Conservation (phyloP, 2,113 vertebrate genomes). For the Paramormyrops kingsleyae region DNA sequence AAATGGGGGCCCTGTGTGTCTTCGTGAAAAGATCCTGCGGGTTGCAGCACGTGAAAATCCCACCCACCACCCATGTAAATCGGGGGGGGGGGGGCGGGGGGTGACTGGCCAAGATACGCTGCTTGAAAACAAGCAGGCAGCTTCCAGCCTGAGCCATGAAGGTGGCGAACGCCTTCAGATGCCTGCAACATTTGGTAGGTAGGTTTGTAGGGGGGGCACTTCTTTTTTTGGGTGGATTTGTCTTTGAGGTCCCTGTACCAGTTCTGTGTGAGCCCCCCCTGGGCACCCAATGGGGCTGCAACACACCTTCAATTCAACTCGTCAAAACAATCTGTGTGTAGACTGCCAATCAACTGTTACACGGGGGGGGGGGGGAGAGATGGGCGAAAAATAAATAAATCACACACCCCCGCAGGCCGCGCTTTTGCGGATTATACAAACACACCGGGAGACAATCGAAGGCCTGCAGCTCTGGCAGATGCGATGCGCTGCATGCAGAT, state of each 20-base stretch:
- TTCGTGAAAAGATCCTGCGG: background rate
- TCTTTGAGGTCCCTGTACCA: background rate
- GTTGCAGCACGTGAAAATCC: background rate
- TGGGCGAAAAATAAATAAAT: conserved; percentile 16
- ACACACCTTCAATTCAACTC: background rate
- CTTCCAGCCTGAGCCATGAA: background rate
- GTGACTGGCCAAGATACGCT: background rate
- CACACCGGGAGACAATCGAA: conserved; percentile 1
- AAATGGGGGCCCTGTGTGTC: background rate
- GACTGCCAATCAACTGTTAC: background rate
- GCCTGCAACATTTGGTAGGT: background rate
- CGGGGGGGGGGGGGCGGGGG: background rate
- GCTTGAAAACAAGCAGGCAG: background rate
- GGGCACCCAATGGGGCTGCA: background rate
- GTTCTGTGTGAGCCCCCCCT: background rate
- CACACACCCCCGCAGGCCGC: background rate
- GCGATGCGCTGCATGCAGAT: background rate
- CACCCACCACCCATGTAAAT: background rate
- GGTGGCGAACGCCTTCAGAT: background rate
- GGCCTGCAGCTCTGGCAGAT: conserved; percentile 14
- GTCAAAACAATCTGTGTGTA: background rate
- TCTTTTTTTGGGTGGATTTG: background rate
- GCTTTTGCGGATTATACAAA: conserved; percentile 8
- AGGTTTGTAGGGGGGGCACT: background rate
- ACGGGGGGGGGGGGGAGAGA: background rate